Percentiles rank a stretch among this genome's conserved stretches.
Conservation (phyloP, 2,113 vertebrate genomes). For the Corythoichthys intestinalis region DNA sequence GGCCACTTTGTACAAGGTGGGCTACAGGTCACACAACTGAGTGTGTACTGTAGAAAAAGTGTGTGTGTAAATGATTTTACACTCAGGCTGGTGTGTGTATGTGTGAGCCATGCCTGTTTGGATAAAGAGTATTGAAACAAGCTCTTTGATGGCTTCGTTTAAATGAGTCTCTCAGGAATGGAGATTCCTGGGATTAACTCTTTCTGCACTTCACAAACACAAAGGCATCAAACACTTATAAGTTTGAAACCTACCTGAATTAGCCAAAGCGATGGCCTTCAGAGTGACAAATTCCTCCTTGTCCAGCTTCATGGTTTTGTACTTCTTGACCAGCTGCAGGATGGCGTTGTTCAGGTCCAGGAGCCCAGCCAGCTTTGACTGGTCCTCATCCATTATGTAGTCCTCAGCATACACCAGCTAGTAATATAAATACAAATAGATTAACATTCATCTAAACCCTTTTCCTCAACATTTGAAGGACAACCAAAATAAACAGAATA, state of each 20-base stretch:
- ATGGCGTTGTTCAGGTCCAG: slow-evolving; percentile 98
- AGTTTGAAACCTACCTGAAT: slow-evolving; percentile 86
- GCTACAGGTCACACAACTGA: slow-evolving; percentile 27
- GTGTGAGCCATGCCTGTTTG: slow-evolving; percentile 28
- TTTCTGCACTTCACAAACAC: slow-evolving; percentile 27
- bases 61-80: slow-evolving; percentile 14
- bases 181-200: slow-evolving; percentile 70
- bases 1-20: slow-evolving; percentile 60
- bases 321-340: slow-evolving; percentile 98
- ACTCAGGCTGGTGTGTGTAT: neutral
- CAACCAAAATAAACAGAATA: neutral
- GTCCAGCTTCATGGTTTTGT: slow-evolving; percentile 97
- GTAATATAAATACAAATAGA: slow-evolving; percentile 4
- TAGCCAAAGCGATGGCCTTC: slow-evolving; percentile 98
- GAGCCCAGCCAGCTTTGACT: slow-evolving; percentile 94
- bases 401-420: slow-evolving; percentile 97
- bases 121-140: slow-evolving; percentile 63
- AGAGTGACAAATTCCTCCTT: slow-evolving; percentile 99
- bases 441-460: neutral
- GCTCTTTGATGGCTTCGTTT: slow-evolving; percentile 80
- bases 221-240: slow-evolving; percentile 11
- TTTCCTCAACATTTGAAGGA: neutral
- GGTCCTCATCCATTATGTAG: slow-evolving; percentile 99
- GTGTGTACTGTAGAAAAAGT: neutral
- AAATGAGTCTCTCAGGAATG: slow-evolving; percentile 71